A percentile compares a stretch with the other conserved stretches of the same genome.
Conservation (phyloP, 1,140 invertebrate species). For the Bombus confusus region DNA sequence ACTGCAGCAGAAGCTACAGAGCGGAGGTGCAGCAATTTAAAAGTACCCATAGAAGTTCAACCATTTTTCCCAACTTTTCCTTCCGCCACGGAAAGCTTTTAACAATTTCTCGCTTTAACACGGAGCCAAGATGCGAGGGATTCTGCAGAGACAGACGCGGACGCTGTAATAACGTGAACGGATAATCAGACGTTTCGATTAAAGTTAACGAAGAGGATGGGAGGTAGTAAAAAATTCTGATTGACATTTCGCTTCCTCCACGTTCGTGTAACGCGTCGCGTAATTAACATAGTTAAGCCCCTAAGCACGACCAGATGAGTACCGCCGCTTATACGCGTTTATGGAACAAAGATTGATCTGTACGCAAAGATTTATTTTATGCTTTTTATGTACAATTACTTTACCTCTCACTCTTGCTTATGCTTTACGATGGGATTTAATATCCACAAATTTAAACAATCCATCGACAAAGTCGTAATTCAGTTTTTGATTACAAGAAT, state of each 20-base stretch:
- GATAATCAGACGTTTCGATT: background rate
- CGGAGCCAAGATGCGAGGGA: background rate
- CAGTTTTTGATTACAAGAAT: too few species aligned
- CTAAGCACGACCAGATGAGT: too few species aligned
- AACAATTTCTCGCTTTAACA: conserved; percentile 8
- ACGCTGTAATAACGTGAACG: background rate
- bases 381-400: too few species aligned
- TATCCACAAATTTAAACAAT: too few species aligned
- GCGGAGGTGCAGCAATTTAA: background rate
- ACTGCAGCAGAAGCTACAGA: background rate
- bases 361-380: too few species aligned
- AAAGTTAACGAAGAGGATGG: background rate
- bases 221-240: background rate
- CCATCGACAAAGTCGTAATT: too few species aligned
- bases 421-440: too few species aligned
- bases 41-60: conserved; percentile 9
- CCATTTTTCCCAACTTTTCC: conserved; percentile 8
- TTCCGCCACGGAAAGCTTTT: background rate
- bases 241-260: background rate
- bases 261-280: background rate
- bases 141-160: background rate
- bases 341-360: too few species aligned
- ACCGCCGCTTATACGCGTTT: too few species aligned
- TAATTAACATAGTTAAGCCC: too few species aligned
- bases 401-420: too few species aligned